Conservation (phyloP, 2,113 vertebrate species). For the Cyanoderma ruficeps region DNA sequence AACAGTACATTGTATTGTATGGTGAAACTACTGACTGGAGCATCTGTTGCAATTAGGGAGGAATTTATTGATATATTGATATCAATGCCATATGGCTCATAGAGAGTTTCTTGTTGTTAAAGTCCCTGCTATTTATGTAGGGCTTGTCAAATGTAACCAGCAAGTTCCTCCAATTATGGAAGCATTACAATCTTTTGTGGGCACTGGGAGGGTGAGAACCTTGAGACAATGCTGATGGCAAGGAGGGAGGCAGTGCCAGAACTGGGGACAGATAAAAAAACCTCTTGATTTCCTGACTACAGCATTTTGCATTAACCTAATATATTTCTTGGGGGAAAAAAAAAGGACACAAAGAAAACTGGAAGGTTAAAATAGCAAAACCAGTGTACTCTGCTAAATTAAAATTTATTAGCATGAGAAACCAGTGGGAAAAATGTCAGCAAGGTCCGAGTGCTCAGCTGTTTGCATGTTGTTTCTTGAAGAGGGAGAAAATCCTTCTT, state of each 20-base stretch:
- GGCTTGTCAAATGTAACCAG: not conserved
- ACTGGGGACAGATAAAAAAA: not conserved
- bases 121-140: not conserved
- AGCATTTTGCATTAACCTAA: not conserved
- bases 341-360: not conserved
- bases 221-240: not conserved
- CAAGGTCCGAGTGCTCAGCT: not conserved
- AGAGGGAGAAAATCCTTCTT: not conserved
- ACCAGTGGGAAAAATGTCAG: not conserved
- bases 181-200: not conserved
- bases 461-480: not conserved
- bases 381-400: not conserved
- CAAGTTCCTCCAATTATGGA: not conserved
- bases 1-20: not conserved
- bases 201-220: not conserved
- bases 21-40: constrained; percentile 9
- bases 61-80: constrained; percentile 26
- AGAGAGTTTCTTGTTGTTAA: not conserved
- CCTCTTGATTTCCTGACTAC: not conserved
- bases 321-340: not conserved
- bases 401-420: not conserved
- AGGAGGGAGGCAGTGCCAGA: not conserved
- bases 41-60: constrained; percentile 23
- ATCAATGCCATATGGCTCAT: not conserved
- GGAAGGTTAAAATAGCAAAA: not conserved